Percentiles rank a stretch among this genome's conserved stretches.
These are phyloP conservation scores for Rutilus rutilus DNA, from an alignment of 2,113 vertebrate species.

Conservation along the genomic window DNA sequence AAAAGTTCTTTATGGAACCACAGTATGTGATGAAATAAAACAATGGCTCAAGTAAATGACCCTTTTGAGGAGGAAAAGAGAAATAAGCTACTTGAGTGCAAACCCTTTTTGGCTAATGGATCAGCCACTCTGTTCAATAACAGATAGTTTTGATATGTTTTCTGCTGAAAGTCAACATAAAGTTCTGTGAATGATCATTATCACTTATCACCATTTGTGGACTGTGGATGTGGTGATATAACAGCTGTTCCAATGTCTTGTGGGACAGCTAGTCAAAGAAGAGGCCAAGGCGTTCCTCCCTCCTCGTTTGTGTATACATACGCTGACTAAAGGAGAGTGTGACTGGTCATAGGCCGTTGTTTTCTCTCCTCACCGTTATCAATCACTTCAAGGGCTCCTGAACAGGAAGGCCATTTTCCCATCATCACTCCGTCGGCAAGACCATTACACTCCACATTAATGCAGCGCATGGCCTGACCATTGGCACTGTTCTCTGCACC, in stretches of 20 bases:
- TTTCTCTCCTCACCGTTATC: slow-evolving; percentile 65
- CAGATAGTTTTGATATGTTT: slow-evolving; percentile 64
- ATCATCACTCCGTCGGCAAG: slow-evolving; percentile 69
- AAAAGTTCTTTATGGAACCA: neutral
- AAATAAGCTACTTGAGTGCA: neutral
- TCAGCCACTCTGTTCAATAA: slow-evolving; percentile 57
- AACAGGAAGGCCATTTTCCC: slow-evolving; percentile 66
- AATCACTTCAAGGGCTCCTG: slow-evolving; percentile 70
- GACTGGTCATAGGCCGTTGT: slow-evolving; percentile 41
- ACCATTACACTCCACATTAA: slow-evolving; percentile 69
- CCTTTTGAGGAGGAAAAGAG: neutral
- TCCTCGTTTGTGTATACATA: slow-evolving; percentile 66
- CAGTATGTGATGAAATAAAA: neutral
- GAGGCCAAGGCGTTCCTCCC: slow-evolving; percentile 31
- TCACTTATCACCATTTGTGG: slow-evolving; percentile 59
- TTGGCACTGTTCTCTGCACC: slow-evolving; percentile 30
- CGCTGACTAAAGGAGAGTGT: slow-evolving; percentile 58
- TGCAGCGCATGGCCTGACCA: slow-evolving; percentile 65
- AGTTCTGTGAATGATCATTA: slow-evolving; percentile 65
- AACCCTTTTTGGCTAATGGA: neutral
- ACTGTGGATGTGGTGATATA: slow-evolving; percentile 50
- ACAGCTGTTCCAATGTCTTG: slow-evolving; percentile 57
- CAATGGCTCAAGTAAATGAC: neutral
- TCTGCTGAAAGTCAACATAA: slow-evolving; percentile 63
- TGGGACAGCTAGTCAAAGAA: slow-evolving; percentile 29